phyloP scores from a whole-genome alignment of 2,797 vertebrate genomes.

The Melanogrammus aeglefinus region DNA sequence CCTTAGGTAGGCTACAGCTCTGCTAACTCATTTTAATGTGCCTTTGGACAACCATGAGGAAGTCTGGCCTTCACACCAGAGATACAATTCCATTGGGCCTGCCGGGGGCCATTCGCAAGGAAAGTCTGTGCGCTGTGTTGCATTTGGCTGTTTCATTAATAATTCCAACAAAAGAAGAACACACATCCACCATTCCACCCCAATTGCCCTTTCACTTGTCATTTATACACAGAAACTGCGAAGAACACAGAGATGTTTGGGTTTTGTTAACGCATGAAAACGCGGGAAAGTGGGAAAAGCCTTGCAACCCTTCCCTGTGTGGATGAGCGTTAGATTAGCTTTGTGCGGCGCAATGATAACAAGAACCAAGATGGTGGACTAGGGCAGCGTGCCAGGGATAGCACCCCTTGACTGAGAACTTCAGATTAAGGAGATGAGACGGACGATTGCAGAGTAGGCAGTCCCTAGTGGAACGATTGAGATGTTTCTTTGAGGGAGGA shows the following conservation, averaged over 20 bases:
- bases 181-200: background rate
- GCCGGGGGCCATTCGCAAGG: too few relatives aligned
- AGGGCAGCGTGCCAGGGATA: conserved; percentile 34
- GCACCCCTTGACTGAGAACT: conserved; percentile 44
- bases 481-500: conserved; percentile 26
- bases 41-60: too few relatives aligned
- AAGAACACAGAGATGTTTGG: background rate
- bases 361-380: conserved; percentile 37
- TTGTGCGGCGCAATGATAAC: conserved; percentile 51
- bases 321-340: conserved; percentile 46
- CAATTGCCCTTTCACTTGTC: background rate
- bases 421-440: conserved; percentile 53
- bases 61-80: too few relatives aligned
- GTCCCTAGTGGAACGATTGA: conserved; percentile 23
- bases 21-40: too few relatives aligned
- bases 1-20: too few relatives aligned
- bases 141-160: background rate
- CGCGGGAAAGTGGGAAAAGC: conserved; percentile 59
- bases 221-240: background rate
- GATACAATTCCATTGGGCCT: too few relatives aligned
- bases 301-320: conserved; percentile 46
- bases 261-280: background rate
- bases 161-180: background rate
- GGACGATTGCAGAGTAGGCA: conserved; percentile 38
- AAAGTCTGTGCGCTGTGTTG: too few relatives aligned